These are phyloP conservation scores for Amphipoea lucens DNA, from an alignment of 2,888 invertebrate species.

Conservation along the genomic window DNA sequence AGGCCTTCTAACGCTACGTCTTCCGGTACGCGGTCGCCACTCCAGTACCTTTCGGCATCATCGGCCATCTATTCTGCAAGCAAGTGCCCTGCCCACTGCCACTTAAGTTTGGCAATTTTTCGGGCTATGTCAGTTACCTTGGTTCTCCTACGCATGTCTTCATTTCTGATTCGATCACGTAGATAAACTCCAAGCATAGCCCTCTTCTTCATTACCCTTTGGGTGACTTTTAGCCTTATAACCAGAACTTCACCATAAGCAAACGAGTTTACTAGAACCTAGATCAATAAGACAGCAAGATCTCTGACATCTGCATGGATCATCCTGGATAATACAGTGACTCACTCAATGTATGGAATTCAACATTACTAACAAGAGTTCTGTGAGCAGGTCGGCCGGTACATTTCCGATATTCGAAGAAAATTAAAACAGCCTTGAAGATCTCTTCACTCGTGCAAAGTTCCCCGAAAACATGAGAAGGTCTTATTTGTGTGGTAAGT, in stretches of 20 bases:
- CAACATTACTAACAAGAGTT: conserved; percentile 10
- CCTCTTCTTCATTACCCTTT: too few species aligned
- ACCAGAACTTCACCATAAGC: not conserved
- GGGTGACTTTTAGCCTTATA: not conserved
- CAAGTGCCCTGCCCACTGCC: too few species aligned
- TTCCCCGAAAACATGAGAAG: conserved; percentile 27
- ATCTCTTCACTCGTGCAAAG: conserved; percentile 9
- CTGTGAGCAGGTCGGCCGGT: not conserved
- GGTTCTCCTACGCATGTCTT: too few species aligned
- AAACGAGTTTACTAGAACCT: not conserved
- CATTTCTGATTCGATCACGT: too few species aligned
- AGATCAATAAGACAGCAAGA: not conserved
- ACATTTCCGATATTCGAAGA: conserved; percentile 10
- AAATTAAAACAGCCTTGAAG: conserved; percentile 30
- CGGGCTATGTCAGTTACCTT: too few species aligned
- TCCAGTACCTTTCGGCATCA: too few species aligned
- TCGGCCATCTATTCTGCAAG: too few species aligned
- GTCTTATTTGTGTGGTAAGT: conserved; percentile 22
- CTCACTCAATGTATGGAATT: not conserved
- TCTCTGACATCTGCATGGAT: not conserved
- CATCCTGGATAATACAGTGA: conserved; percentile 12
- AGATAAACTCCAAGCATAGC: too few species aligned
- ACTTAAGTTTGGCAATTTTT: too few species aligned
- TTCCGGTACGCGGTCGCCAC: too few species aligned
- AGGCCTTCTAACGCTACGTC: too few species aligned